Evolutionary conservation across 64 coral and sea anemone genomes (phyloP).

Genomic region (Pocillopora verrucosa): DNA sequence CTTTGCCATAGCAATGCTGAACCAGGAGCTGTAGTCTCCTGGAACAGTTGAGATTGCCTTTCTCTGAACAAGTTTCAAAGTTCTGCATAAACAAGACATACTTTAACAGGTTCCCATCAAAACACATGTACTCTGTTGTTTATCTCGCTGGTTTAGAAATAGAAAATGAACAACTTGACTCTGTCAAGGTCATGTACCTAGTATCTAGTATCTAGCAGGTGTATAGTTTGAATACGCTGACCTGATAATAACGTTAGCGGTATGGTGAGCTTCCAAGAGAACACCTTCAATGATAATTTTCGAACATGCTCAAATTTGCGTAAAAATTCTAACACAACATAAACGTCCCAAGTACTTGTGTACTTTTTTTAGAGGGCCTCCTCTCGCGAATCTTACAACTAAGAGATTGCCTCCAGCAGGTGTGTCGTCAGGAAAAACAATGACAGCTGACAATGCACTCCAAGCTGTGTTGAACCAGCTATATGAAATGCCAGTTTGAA

Average conservation of each 20-base stretch:
- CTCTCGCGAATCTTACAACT: conserved; percentile 45
- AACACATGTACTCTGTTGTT: conserved; percentile 24
- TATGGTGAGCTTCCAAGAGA: conserved; percentile 60
- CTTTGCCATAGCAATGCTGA: conserved; percentile 18
- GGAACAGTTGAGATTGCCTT: conserved; percentile 9
- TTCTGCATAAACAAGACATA: conserved; percentile 29
- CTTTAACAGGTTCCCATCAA: conserved; percentile 6
- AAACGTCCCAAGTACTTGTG: conserved; percentile 48
- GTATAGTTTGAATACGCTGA: conserved; percentile 53
- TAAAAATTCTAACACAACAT: conserved; percentile 34
- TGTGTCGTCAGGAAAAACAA: conserved; percentile 23
- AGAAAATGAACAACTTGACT: conserved; percentile 43
- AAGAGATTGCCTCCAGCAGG: conserved; percentile 37
- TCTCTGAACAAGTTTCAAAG: conserved; percentile 3
- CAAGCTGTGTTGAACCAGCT: conserved; percentile 45
- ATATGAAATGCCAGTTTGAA: conserved; percentile 35
- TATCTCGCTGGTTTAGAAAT: conserved; percentile 46
- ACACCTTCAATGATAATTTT: conserved; percentile 40
- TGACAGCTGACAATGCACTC: conserved; percentile 31
- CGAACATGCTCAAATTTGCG: conserved; percentile 3
- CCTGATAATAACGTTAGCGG: conserved; percentile 55
- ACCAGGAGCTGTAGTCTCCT: not conserved
- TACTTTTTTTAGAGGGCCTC: conserved; percentile 35
- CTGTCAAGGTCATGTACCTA: conserved; percentile 40
- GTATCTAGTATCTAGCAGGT: conserved; percentile 56